phyloP scores from a whole-genome alignment of 2,113 vertebrate genomes.

The Nannospalax galili region DNA sequence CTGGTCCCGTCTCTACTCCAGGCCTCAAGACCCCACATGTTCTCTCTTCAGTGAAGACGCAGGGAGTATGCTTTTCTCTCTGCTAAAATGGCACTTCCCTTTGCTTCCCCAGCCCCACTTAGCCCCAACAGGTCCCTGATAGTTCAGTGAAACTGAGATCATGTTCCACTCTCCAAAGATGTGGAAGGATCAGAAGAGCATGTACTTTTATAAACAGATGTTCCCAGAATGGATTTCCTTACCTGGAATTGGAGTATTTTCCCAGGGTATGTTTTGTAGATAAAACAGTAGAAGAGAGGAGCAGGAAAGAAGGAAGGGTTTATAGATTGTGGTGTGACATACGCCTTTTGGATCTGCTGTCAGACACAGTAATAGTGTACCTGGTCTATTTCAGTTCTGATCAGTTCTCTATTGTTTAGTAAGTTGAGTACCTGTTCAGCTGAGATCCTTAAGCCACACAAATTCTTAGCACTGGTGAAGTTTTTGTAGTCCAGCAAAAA shows the following conservation, averaged over 20 bases:
- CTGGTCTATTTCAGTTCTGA: neutral
- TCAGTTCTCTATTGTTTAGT: neutral
- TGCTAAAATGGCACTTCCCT: neutral
- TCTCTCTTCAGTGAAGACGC: neutral
- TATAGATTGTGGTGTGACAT: neutral
- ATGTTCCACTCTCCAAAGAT: neutral
- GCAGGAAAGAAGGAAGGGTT: neutral
- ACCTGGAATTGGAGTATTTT: neutral
- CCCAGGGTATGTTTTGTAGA: neutral
- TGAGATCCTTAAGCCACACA: constrained; percentile 16
- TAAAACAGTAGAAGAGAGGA: neutral
- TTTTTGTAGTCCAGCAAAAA: constrained; percentile 3
- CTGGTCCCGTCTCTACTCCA: neutral
- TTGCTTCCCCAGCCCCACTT: too few relatives aligned
- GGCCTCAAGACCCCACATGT: neutral
- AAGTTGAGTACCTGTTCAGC: neutral
- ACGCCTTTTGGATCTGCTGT: neutral
- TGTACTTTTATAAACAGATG: neutral
- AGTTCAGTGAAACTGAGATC: neutral
- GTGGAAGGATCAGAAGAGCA: neutral
- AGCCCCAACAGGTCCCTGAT: neutral
- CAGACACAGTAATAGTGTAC: neutral
- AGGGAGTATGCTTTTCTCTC: neutral
- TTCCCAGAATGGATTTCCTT: neutral
- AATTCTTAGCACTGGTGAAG: neutral